Evolutionary conservation across 2,113 vertebrate genomes (phyloP), one percentile per base, ranked within the genome.

Genomic region (Gallinago paraguaiae): DNA sequence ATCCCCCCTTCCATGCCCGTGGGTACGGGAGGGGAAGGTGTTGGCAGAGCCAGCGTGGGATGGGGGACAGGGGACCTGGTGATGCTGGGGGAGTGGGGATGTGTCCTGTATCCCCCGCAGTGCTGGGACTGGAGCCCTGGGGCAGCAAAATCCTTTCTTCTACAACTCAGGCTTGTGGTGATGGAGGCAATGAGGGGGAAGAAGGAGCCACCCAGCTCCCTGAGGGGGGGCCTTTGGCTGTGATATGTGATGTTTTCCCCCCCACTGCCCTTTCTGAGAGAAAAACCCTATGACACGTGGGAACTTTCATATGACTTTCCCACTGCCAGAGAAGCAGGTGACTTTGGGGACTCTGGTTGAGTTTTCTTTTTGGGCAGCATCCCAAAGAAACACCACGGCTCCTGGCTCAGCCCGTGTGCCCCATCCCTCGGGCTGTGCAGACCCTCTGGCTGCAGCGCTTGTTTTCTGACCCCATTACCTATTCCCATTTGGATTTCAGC

Each of bases 401-500:
- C 37, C 75, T 23, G 59, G 43, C 51, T 33, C 48, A 80, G 28
- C 43, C 35, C n/a, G 64, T 14, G 25, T 86, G 54, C 53, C 46
- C 39, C 4, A 3, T n/a, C 46, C 46, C 0, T 20, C 2, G 8
- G 46, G 45, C 22, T 59, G 64, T 33, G 30, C 37, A 18, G 80
- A 67, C 92, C 72, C 77, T 70, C 82, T 15, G 53, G 33, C 41
- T 82, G 86, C 65, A 37, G 78, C 2, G 6, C 37, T 93, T 90
- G 69, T 90, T 88, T 96, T 82, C 92, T 92, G 93, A 94, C 93
- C 91, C 88, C 85, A 48, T 82, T 94, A 81, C 92, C 92, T 94
- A 95, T 95, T 90, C 93, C 94, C 64, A 86, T 94, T 94, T 74
- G 94, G 88, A 77, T 93, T 96, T 86, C 82, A 91, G 75, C 35